Base-by-base conservation (phyloP, 2,113 vertebrate species). In the Alexandromys fortis region DNA sequence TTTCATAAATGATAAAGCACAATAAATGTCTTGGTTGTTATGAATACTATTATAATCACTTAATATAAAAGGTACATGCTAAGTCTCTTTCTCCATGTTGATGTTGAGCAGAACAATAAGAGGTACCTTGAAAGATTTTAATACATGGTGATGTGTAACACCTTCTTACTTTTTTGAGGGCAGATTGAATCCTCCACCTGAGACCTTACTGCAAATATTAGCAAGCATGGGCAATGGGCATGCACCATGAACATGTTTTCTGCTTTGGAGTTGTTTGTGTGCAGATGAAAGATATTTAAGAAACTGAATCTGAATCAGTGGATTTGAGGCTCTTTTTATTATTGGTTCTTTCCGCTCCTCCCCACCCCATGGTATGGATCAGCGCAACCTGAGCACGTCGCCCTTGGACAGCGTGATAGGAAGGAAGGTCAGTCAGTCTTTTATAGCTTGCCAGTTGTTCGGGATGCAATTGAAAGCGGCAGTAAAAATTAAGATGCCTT, bases 371-470 rank as follows among this genome's bases (percentile, higher is more conserved):
- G 11, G 30, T 58, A 55, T 81, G 86, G 75, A 89, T 78, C 47
- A 65, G 86, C 68, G 92, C 38, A 94, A 94, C 79, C 77, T 89
- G 92, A 97, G 92, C 19, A 58, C 61, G 35, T 86, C 35, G 67
- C 52, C 96, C 95, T 96, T 96, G 92, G 75, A 96, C 52, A 86
- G 7, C 5, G 33, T 58, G 86, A 49, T 21, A 68, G 58, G 68
- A 92, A 86, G 82, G 65, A 92, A 95, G 86, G 76, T 95, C 94
- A 92, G 86, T 83, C 85, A 88, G 35, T 89, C 86, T 89, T 93
- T 90, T 42, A 86, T 17, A 94, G 47, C 47, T 90, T 93, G 55
- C 45, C 91, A 94, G 47, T 93, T 96, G 82, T 96, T 93, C 86
- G 86, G 61, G 76, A 96, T 77, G 92, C 38, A 88, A 73, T 47